Evolutionary conservation across 1,140 invertebrate genomes (phyloP).

Genomic region (Phortica variegata): DNA sequence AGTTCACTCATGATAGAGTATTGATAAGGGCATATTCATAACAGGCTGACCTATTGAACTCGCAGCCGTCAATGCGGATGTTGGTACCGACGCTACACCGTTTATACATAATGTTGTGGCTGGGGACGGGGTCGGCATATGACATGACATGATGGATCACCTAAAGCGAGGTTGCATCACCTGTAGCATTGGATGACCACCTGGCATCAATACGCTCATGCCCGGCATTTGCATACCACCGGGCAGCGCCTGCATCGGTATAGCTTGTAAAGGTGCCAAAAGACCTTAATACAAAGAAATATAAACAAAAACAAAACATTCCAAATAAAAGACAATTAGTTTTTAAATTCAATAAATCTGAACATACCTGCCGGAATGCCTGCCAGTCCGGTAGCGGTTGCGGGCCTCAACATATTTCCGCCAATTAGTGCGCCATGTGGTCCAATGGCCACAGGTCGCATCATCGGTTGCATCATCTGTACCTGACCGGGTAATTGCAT

Average conservation of each 20-base stretch:
- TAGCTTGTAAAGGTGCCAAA: slow-evolving; percentile 46
- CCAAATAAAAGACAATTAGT: not conserved
- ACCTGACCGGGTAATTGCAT: slow-evolving; percentile 55
- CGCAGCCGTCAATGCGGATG: slow-evolving; percentile 10
- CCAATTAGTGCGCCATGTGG: slow-evolving; percentile 70
- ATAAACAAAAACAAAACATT: not conserved
- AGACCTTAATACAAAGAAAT: slow-evolving; percentile 23
- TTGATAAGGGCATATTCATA: slow-evolving; percentile 33
- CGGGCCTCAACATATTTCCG: slow-evolving; percentile 71
- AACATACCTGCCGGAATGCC: slow-evolving; percentile 72
- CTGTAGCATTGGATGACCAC: slow-evolving; percentile 66
- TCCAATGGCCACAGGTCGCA: slow-evolving; percentile 67
- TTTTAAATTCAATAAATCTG: not conserved
- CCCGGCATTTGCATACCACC: slow-evolving; percentile 60
- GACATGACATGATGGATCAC: slow-evolving; percentile 64
- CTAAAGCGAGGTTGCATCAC: slow-evolving; percentile 78
- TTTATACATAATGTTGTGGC: slow-evolving; percentile 26
- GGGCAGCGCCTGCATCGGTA: slow-evolving; percentile 62
- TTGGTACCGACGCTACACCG: slow-evolving; percentile 40
- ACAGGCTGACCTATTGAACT: slow-evolving; percentile 17
- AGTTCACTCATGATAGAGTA: slow-evolving; percentile 41
- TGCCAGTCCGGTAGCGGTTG: slow-evolving; percentile 62
- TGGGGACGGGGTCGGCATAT: slow-evolving; percentile 37
- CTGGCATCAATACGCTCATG: slow-evolving; percentile 70
- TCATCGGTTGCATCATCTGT: slow-evolving; percentile 64